Percentiles rank a stretch among this genome's conserved stretches.
phyloP scores from a whole-genome alignment of 2,113 vertebrate genomes.

The Panurus biarmicus region DNA sequence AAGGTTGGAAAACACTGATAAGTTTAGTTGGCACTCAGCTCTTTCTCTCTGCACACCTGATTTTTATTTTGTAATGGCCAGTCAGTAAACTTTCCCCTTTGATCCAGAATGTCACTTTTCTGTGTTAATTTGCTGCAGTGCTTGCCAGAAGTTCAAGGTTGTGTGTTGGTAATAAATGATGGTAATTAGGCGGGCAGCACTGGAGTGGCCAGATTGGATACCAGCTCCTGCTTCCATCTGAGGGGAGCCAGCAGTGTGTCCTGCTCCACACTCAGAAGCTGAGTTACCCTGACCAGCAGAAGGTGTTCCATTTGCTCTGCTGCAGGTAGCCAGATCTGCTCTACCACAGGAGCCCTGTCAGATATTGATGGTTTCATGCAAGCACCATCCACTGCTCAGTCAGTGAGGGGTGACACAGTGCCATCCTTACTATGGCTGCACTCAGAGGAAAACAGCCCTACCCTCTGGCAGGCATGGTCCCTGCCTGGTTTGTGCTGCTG shows the following conservation, averaged over 20 bases:
- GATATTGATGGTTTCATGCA: accelerated
- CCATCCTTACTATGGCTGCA: not conserved
- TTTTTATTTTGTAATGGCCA: not conserved
- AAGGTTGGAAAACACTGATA: not conserved
- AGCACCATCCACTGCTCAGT: not conserved
- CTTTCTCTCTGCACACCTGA: not conserved
- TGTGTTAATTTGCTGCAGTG: not conserved
- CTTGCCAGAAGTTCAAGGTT: not conserved
- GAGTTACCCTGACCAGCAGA: not conserved
- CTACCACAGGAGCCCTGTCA: not conserved
- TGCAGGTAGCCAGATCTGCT: not conserved
- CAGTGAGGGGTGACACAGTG: not conserved
- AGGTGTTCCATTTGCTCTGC: not conserved
- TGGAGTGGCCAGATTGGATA: not conserved
- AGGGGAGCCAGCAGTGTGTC: not conserved
- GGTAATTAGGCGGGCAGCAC: not conserved
- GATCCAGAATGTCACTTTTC: not conserved
- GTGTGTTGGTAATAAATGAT: not conserved
- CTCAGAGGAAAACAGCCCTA: not conserved
- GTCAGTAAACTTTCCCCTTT: not conserved
- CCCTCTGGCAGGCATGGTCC: not conserved
- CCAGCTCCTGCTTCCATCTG: not conserved
- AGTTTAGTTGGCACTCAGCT: not conserved
- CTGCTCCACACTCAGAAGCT: not conserved
- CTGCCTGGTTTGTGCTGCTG: not conserved